Evolutionary conservation across 2,888 invertebrate species (phyloP), one percentile per base, ranked within the genome.

Genomic region (Hyppa rectilinea): DNA sequence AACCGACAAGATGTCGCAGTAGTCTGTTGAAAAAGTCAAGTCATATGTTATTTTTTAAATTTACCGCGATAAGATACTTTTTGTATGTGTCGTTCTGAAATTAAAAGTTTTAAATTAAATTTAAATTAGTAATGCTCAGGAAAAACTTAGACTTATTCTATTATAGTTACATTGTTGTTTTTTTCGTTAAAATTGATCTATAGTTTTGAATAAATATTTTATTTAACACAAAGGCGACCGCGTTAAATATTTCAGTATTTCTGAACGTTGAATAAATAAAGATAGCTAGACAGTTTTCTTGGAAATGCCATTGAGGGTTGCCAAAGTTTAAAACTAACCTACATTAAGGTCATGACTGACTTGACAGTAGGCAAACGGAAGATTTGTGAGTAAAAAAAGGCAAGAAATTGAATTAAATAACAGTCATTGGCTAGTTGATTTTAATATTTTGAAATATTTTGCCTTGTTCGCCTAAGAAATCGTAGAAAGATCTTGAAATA

Each of bases 231-330:
- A 38, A 49, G 6, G 12, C 17, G 2, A 26, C 34, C 26, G 20
- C 12, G 2, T 26, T 26, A 3, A 47, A 56, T 45, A 38, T 47
- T 63, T 31, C 6, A 9, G 23, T 55, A 40, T 61, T 71, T 66
- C 66, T 43, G 72, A 79, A 79, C 82, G 78, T 81, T 63, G 56
- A 50, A 61, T 71, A 69, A 71, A 66, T 67, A 74, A 76, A 71
- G 74, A 65, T 55, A 74, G 67, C 31, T 71, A 83, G 60, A 82
- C 75, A 52, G 64, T 68, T 73, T 85, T 85, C 84, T 38, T 75
- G 69, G 84, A 85, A 85, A 78, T 84, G 76, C 78, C 23, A n/a
- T 2, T 3, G 0, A 17, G 63, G 47, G 75, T 71, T 70, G 53
- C 78, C 60, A 67, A 7, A 0, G 0, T 55, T 12, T 36, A 23